Percentiles rank a stretch among this genome's conserved stretches.
These are phyloP conservation scores for Coracopsis vasa DNA, from an alignment of 2,113 vertebrate species.

Conservation along the genomic window DNA sequence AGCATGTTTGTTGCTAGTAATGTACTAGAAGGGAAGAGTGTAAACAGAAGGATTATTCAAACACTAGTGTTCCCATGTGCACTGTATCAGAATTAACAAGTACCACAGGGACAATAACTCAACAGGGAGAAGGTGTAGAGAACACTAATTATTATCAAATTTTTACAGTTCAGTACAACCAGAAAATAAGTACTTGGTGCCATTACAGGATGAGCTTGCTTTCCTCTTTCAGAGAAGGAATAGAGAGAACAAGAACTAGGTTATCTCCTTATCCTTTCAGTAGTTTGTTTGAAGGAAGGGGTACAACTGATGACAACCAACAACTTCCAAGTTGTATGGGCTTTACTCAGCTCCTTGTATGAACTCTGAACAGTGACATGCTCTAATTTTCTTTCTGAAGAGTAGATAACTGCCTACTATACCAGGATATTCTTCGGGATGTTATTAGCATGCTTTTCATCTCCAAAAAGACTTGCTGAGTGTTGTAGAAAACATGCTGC, in stretches of 20 bases:
- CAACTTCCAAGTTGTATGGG: neutral
- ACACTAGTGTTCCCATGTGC: rapidly evolving
- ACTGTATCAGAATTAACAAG: neutral
- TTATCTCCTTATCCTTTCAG: neutral
- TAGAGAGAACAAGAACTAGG: neutral
- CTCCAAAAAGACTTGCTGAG: slow-evolving; percentile 26
- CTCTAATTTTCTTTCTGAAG: slow-evolving; percentile 15
- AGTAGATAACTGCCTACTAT: neutral
- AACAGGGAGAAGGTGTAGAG: neutral
- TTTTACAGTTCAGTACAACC: neutral
- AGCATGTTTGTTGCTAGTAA: neutral
- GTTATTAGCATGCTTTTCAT: slow-evolving; percentile 27
- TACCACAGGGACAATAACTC: neutral
- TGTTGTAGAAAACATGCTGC: neutral
- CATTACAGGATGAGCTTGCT: neutral
- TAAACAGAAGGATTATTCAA: neutral
- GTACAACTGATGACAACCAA: neutral
- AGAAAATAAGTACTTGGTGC: neutral
- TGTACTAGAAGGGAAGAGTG: neutral
- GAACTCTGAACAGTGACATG: neutral
- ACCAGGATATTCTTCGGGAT: neutral
- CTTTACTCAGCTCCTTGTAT: rapidly evolving
- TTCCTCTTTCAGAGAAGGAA: neutral
- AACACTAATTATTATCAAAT: neutral
- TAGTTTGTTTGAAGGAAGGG: neutral